Percentiles rank a stretch among this genome's conserved stretches.
These are phyloP conservation scores for Drusus annulatus DNA, from an alignment of 1,140 invertebrate species.

Conservation along the genomic window DNA sequence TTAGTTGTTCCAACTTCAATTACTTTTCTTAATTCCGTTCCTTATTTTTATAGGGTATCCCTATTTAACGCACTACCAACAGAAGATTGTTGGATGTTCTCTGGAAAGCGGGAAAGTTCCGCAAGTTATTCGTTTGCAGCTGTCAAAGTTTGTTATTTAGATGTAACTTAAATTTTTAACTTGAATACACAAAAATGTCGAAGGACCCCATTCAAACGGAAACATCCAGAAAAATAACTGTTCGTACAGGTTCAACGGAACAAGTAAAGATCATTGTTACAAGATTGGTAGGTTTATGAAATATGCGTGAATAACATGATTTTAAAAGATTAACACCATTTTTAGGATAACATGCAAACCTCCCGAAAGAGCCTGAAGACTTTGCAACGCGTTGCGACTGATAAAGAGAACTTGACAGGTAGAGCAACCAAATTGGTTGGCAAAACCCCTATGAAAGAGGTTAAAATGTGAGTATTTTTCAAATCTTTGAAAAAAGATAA, in stretches of 20 bases:
- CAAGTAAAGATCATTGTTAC: neutral
- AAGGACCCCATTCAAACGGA: constrained; percentile 15
- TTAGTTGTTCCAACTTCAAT: too few species aligned
- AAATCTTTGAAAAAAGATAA: neutral
- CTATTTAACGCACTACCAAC: neutral
- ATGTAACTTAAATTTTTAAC: neutral
- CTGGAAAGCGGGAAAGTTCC: constrained; percentile 20
- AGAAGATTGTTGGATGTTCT: neutral
- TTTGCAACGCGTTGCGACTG: constrained; percentile 74
- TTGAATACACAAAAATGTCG: neutral
- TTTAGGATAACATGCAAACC: constrained; percentile 29
- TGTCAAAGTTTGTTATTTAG: constrained; percentile 31
- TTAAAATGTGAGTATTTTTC: constrained; percentile 45
- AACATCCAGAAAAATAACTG: neutral
- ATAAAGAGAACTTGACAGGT: constrained; percentile 79
- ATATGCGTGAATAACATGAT: neutral
- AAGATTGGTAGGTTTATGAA: neutral
- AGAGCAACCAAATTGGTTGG: constrained; percentile 42
- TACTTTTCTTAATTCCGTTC: too few species aligned
- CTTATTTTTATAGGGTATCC: neutral
- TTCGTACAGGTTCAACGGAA: constrained; percentile 23
- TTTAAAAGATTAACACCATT: neutral
- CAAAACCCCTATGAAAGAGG: constrained; percentile 44
- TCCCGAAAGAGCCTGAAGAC: constrained; percentile 74
- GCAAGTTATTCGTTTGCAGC: neutral